Evolutionary conservation across 2,888 invertebrate genomes (phyloP).

Genomic region (Eristalis intricaria): DNA sequence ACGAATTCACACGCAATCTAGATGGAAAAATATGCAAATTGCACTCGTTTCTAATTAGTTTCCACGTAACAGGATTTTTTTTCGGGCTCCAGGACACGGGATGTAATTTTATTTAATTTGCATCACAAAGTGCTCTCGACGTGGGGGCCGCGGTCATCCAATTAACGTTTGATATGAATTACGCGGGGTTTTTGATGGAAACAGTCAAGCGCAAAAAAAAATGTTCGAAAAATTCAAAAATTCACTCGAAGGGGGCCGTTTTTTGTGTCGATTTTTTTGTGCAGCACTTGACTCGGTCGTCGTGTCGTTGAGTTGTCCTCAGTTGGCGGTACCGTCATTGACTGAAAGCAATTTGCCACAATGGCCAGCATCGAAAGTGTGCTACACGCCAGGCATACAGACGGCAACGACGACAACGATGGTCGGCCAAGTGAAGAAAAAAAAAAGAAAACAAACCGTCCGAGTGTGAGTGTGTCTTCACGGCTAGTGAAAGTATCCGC

Average conservation of each 20-base stretch:
- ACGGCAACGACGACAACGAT: conserved; percentile 32
- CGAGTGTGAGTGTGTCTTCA: background rate
- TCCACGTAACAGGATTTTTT: background rate
- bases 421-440: conserved; percentile 19
- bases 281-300: conserved; percentile 9
- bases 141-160: conserved; percentile 24
- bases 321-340: conserved; percentile 59
- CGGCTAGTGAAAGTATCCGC: conserved; percentile 57
- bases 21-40: conserved; percentile 54
- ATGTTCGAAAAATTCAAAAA: background rate
- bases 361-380: conserved; percentile 66
- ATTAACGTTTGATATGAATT: conserved; percentile 58
- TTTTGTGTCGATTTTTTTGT: background rate
- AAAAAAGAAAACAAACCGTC: conserved; percentile 31
- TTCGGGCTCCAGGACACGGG: conserved; percentile 6
- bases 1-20: conserved; percentile 52
- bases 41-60: conserved; percentile 60
- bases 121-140: conserved; percentile 57
- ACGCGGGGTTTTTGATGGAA: background rate
- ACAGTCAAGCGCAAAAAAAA: background rate
- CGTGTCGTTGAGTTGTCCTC: conserved; percentile 18
- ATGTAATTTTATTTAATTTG: conserved; percentile 55
- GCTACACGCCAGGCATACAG: conserved; percentile 21
- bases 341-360: conserved; percentile 67
- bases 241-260: background rate